Conservation (phyloP, 64 coral and sea anemone genomes). For the Montipora capricornis region DNA sequence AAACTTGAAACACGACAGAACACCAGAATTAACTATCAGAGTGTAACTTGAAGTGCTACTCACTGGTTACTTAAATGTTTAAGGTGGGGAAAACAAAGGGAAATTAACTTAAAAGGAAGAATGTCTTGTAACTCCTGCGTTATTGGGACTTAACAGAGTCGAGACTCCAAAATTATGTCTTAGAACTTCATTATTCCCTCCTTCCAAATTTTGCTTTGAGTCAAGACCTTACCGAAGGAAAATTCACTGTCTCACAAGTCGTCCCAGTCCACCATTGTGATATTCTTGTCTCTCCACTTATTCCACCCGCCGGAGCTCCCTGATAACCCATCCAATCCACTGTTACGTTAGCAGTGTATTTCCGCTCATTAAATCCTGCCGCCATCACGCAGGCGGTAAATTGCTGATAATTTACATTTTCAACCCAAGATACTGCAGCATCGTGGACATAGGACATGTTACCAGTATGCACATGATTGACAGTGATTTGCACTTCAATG, state of each 20-base stretch:
- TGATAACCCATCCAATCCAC: slow-evolving; percentile 70
- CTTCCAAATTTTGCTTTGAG: no score
- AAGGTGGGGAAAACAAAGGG: no score
- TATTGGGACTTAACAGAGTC: no score
- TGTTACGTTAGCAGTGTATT: slow-evolving; percentile 4
- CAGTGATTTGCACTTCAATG: slow-evolving; percentile 62
- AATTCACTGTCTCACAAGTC: not conserved
- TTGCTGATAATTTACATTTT: slow-evolving; percentile 62
- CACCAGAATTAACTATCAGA: no score
- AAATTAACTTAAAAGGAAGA: no score
- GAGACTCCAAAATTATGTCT: no score
- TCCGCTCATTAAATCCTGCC: slow-evolving; percentile 43
- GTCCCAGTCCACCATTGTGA: not conserved
- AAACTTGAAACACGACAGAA: no score
- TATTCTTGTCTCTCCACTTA: slow-evolving; percentile 1
- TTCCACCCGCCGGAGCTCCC: slow-evolving; percentile 25
- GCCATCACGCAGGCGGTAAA: slow-evolving; percentile 64
- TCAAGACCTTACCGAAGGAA: not conserved
- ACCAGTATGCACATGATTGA: slow-evolving; percentile 51
- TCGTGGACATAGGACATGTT: slow-evolving; percentile 39
- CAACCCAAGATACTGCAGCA: slow-evolving; percentile 71
- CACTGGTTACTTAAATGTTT: no score
- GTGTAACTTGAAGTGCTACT: no score
- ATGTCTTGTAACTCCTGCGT: no score
- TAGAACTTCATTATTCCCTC: no score